Percentiles rank a stretch among this genome's conserved stretches.
These are phyloP conservation scores for Cyphomyrus discorhynchus DNA, from an alignment of 2,113 vertebrate genomes.

Conservation along the genomic window DNA sequence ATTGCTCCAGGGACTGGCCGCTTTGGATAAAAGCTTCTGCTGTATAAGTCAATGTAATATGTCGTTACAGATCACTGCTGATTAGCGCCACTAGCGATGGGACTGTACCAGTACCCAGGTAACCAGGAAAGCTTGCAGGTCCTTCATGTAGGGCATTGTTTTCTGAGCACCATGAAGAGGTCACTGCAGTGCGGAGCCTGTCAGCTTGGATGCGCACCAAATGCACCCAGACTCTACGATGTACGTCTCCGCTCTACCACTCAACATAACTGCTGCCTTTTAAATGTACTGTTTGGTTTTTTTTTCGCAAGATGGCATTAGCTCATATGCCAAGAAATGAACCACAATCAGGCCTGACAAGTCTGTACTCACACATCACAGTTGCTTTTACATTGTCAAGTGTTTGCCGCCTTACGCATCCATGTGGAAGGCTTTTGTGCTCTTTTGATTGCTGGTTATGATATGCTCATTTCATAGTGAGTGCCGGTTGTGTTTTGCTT, in stretches of 20 bases:
- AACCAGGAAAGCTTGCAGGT: not conserved
- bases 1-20: not conserved
- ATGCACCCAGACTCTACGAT: not conserved
- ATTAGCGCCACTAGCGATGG: not conserved
- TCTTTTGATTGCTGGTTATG: not conserved
- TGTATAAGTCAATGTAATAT: not conserved
- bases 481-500: slow-evolving; percentile 11
- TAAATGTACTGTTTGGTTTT: not conserved
- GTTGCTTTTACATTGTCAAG: not conserved
- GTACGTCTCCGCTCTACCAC: not conserved
- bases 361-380: not conserved
- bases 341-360: not conserved
- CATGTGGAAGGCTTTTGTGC: not conserved
- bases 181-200: not conserved
- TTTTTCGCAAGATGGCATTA: not conserved
- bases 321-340: not conserved
- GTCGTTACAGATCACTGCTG: not conserved
- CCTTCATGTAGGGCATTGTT: not conserved
- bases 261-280: not conserved
- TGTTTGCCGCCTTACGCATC: not conserved
- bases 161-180: not conserved
- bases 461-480: not conserved
- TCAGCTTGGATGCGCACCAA: not conserved
- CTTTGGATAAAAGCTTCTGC: not conserved
- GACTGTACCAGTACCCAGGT: not conserved